phyloP scores from a whole-genome alignment of 2,797 vertebrate genomes.

The Eidolon dupreanum region DNA sequence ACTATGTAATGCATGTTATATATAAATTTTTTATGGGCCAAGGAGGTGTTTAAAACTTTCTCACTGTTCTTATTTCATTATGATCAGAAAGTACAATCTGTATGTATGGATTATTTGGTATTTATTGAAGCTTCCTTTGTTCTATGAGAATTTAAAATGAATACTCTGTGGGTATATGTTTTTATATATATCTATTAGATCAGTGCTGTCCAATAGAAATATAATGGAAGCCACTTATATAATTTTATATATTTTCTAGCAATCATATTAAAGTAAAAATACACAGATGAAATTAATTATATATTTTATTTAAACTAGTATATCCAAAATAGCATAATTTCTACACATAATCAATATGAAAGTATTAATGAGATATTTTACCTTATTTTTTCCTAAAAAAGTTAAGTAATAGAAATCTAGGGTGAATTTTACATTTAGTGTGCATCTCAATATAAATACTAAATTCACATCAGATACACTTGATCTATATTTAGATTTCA shows the following conservation, averaged over 20 bases:
- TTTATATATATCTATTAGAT: not conserved
- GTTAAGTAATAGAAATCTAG: not conserved
- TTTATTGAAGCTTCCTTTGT: not conserved
- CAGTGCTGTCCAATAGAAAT: not conserved
- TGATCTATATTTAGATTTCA: not conserved
- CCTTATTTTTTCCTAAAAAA: not conserved
- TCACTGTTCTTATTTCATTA: not conserved
- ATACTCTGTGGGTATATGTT: not conserved
- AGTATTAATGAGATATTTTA: not conserved
- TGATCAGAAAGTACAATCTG: not conserved
- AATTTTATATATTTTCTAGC: not conserved
- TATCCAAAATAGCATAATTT: not conserved
- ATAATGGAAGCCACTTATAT: not conserved
- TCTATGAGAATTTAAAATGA: not conserved
- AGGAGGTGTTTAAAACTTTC: not conserved
- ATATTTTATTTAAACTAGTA: not conserved
- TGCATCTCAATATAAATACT: not conserved
- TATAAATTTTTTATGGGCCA: not conserved
- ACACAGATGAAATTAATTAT: not conserved
- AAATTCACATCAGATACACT: not conserved
- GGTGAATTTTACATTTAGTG: not conserved
- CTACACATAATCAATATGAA: not conserved
- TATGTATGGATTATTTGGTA: not conserved
- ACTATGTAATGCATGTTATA: not conserved
- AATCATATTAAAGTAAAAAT: not conserved